phyloP scores from a whole-genome alignment of 2,888 invertebrate species.

The Epinotia demarniana region DNA sequence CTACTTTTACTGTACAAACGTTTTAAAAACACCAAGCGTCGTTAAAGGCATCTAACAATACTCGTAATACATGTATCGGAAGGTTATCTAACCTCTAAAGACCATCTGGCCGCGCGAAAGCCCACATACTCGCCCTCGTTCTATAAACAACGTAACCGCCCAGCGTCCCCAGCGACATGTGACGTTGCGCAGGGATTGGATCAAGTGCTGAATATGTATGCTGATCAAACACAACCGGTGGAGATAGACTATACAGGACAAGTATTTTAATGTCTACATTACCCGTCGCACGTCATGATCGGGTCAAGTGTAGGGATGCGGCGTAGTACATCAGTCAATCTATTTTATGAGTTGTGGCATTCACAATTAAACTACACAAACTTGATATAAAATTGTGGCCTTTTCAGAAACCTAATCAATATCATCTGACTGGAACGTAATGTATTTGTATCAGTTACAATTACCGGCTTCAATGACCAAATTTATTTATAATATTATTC shows the following conservation, averaged over 20 bases:
- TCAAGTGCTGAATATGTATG: conserved; percentile 44
- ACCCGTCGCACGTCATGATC: conserved; percentile 55
- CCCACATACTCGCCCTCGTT: conserved; percentile 53
- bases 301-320: conserved; percentile 51
- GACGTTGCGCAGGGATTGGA: neutral
- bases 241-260: conserved; percentile 59
- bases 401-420: neutral
- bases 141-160: conserved; percentile 19
- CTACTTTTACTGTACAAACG: conserved; percentile 4
- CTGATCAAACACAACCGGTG: conserved; percentile 45
- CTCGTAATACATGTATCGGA: conserved; percentile 43
- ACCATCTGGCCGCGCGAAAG: conserved; percentile 64
- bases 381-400: neutral
- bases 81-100: conserved; percentile 51
- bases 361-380: neutral
- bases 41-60: conserved; percentile 39
- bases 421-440: neutral
- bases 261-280: conserved; percentile 75
- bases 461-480: neutral
- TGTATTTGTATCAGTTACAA: neutral
- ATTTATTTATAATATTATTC: neutral
- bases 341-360: neutral
- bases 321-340: conserved; percentile 24
- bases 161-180: neutral
- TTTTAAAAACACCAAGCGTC: conserved; percentile 19